phyloP scores from a whole-genome alignment of 1,140 invertebrate species.

The Drosophila suzukii region DNA sequence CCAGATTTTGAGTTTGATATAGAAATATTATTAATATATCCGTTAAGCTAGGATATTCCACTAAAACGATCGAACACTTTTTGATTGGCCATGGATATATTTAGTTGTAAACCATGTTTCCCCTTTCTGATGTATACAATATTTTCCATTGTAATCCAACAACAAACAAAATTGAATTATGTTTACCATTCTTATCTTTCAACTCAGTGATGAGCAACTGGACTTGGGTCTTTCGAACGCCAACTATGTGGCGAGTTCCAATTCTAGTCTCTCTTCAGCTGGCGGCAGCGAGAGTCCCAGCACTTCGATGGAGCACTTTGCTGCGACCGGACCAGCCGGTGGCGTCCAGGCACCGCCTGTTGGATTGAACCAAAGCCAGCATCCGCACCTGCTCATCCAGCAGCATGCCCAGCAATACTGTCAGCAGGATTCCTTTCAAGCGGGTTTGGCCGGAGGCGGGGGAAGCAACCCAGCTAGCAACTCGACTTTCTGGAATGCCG shows the following conservation, averaged over 20 bases:
- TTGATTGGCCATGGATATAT: background rate
- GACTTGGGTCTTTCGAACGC: conserved; percentile 78
- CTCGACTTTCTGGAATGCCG: conserved; percentile 77
- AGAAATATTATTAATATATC: no score
- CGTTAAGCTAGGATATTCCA: no score
- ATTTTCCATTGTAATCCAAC: background rate
- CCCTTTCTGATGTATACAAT: background rate
- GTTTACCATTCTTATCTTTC: background rate
- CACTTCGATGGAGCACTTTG: conserved; percentile 86
- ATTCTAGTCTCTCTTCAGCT: conserved; percentile 85
- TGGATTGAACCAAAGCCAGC: conserved; percentile 47
- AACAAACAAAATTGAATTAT: conserved; percentile 1
- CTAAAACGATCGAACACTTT: no score
- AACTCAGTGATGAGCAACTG: conserved; percentile 75
- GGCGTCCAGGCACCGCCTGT: conserved; percentile 45
- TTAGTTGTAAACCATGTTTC: background rate
- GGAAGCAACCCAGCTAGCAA: conserved; percentile 66
- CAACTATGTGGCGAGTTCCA: conserved; percentile 80
- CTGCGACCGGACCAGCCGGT: conserved; percentile 64
- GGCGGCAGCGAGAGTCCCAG: conserved; percentile 86
- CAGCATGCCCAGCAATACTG: conserved; percentile 74
- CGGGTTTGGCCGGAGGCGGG: conserved; percentile 47
- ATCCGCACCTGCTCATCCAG: conserved; percentile 67
- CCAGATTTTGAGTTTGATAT: no score
- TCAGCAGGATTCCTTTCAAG: conserved; percentile 78